These are phyloP conservation scores for Drosophila lowei DNA, from an alignment of 1,140 invertebrate genomes.

Conservation along the genomic window DNA sequence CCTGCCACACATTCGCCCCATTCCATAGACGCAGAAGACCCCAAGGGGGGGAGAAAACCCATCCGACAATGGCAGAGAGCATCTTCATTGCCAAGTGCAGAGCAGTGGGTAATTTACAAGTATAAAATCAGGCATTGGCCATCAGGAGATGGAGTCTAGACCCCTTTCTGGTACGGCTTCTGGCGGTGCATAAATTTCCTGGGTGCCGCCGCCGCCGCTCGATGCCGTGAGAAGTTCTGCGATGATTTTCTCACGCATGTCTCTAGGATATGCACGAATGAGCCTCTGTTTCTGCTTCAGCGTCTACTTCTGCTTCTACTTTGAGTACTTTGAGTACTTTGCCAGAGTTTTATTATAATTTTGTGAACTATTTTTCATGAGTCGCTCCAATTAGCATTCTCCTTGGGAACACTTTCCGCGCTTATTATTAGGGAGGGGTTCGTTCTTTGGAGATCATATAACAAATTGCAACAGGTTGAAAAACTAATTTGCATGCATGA, in stretches of 20 bases:
- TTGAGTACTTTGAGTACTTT: too few relatives aligned
- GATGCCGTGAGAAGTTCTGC: conserved; percentile 69
- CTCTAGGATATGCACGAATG: conserved; percentile 81
- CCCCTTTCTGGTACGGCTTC: conserved; percentile 22
- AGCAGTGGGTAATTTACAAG: conserved; percentile 33
- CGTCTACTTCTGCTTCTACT: background rate
- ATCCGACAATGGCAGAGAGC: conserved; percentile 2
- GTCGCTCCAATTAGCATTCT: conserved; percentile 67
- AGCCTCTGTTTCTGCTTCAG: conserved; percentile 22
- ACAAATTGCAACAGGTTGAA: conserved; percentile 78
- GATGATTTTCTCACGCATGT: conserved; percentile 81
- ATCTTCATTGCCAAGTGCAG: conserved; percentile 28
- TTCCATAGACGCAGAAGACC: too few relatives aligned
- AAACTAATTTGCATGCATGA: conserved; percentile 81
- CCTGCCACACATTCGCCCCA: conserved; percentile 26
- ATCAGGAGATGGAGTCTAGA: conserved; percentile 21
- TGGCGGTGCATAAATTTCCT: conserved; percentile 68
- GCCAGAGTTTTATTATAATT: conserved; percentile 55
- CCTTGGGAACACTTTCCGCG: conserved; percentile 44
- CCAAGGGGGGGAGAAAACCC: too few relatives aligned
- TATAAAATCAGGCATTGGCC: conserved; percentile 32
- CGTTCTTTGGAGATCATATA: background rate
- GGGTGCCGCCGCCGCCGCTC: conserved; percentile 18
- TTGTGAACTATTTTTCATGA: conserved; percentile 75
- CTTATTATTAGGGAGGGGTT: conserved; percentile 7